Conservation (phyloP, 2,113 vertebrate species). For the Pluvialis apricaria region DNA sequence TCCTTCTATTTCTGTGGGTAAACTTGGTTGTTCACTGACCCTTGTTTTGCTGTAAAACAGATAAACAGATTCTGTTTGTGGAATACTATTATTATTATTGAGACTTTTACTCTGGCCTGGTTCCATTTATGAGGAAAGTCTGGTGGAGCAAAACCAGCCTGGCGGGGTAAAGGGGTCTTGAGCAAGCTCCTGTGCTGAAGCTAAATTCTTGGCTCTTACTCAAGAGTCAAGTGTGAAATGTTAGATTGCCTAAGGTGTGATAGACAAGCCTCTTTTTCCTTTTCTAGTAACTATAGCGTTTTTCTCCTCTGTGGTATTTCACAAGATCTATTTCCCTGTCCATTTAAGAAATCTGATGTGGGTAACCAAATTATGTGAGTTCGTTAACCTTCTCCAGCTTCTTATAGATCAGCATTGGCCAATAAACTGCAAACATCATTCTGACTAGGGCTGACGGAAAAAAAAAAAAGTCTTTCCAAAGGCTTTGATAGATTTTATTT, state of each 20-base stretch:
- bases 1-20: neutral
- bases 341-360: neutral
- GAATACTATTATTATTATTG: neutral
- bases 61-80: conserved; percentile 3
- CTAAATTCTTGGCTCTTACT: conserved; percentile 12
- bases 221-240: neutral
- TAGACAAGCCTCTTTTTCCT: neutral
- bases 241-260: neutral
- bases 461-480: neutral
- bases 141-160: conserved; percentile 33
- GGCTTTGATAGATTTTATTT: neutral
- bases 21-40: neutral
- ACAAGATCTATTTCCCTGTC: neutral
- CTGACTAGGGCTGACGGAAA: neutral
- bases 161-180: neutral
- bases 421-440: neutral
- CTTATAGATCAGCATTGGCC: neutral
- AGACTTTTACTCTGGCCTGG: conserved; percentile 1
- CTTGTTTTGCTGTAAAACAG: conserved; percentile 12
- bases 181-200: conserved; percentile 11
- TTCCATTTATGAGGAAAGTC: conserved; percentile 30
- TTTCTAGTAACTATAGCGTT: neutral
- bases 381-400: neutral
- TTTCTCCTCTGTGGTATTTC: neutral
- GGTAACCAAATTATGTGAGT: neutral